Evolutionary conservation across 1,140 invertebrate genomes (phyloP).

Genomic region (Drosophila pseudoobscura): DNA sequence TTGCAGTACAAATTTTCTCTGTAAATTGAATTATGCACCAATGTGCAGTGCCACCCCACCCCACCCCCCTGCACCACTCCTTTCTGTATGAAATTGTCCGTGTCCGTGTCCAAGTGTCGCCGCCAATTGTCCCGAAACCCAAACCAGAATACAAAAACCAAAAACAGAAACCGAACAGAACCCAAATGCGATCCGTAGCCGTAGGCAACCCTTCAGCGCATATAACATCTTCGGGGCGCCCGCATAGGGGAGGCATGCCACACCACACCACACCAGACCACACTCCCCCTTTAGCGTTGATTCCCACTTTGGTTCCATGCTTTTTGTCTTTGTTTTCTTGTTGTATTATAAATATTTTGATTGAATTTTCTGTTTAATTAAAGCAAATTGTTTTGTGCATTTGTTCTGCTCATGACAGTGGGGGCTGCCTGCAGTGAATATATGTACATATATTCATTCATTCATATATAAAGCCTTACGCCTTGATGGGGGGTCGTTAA

Average conservation of each 20-base stretch:
- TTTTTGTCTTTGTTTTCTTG: constrained; percentile 37
- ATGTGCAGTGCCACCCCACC: background rate
- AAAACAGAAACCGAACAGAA: constrained; percentile 1
- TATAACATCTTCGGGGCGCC: constrained; percentile 65
- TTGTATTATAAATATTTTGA: constrained; percentile 80
- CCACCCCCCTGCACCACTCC: background rate
- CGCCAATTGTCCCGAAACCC: constrained; percentile 31
- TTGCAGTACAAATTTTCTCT: constrained; percentile 38
- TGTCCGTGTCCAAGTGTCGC: constrained; percentile 67
- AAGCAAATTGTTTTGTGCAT: constrained; percentile 79
- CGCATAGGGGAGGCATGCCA: constrained; percentile 48
- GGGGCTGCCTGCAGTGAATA: constrained; percentile 10
- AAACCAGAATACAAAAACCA: constrained; percentile 3
- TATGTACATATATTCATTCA: background rate
- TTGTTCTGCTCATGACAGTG: constrained; percentile 29
- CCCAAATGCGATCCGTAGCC: constrained; percentile 15
- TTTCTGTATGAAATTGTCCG: constrained; percentile 17
- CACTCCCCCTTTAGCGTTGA: background rate
- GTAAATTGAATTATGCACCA: constrained; percentile 69
- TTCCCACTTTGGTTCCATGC: constrained; percentile 19
- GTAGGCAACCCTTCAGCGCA: constrained; percentile 64
- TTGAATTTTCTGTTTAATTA: constrained; percentile 81
- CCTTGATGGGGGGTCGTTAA: constrained; percentile 26
- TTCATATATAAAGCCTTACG: constrained; percentile 8
- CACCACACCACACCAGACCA: too few relatives aligned